A percentile compares a stretch with the other conserved stretches of the same genome.
Conservation (phyloP, 2,113 vertebrate species). For the Tragelaphus buxtoni region DNA sequence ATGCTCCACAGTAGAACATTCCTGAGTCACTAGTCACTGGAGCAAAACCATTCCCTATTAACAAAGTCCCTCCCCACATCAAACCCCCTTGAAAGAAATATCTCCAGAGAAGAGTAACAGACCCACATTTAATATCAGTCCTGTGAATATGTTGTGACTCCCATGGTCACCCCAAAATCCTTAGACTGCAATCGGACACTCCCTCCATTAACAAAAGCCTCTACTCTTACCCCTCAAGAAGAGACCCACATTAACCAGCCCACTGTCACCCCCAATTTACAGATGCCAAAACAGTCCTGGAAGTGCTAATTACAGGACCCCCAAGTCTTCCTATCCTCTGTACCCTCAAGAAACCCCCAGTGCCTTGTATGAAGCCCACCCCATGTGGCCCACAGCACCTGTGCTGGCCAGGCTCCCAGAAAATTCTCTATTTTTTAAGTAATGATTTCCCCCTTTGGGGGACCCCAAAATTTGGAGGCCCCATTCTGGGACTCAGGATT, state of each 20-base stretch:
- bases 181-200: constrained; percentile 16
- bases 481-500: constrained; percentile 50
- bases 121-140: constrained; percentile 2
- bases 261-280: constrained; percentile 40
- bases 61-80: not conserved
- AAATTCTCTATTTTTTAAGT: constrained; percentile 75
- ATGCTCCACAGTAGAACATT: constrained; percentile 20
- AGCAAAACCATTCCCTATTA: not conserved
- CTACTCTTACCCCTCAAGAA: constrained; percentile 26
- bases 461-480: constrained; percentile 62
- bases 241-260: constrained; percentile 31
- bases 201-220: constrained; percentile 39
- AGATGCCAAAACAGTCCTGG: constrained; percentile 70
- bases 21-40: constrained; percentile 29
- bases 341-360: constrained; percentile 68
- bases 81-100: constrained; percentile 43
- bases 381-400: constrained; percentile 56
- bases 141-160: constrained; percentile 38
- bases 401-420: constrained; percentile 66
- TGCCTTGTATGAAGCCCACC: constrained; percentile 71
- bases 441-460: constrained; percentile 56
- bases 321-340: constrained; percentile 59
- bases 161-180: not conserved
- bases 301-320: constrained; percentile 68
- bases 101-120: constrained; percentile 24